Conservation (phyloP, 2,888 invertebrate genomes). For the Molanna angustata region DNA sequence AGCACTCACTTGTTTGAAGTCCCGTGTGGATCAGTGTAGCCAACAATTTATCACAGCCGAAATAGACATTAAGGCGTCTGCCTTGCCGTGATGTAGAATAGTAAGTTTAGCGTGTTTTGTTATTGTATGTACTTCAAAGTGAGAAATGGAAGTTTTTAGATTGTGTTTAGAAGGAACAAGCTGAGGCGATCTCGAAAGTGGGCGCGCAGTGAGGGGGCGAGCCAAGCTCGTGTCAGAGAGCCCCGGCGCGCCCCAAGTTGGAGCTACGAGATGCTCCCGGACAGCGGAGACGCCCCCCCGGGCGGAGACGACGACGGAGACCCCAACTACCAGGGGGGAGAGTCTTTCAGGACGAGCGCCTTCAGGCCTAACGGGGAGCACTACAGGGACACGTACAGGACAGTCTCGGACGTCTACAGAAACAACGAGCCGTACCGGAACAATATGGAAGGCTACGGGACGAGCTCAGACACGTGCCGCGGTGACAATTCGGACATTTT, state of each 20-base stretch:
- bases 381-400: constrained; percentile 19
- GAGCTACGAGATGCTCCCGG: constrained; percentile 47
- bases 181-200: constrained; percentile 27
- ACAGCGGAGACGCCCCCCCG: constrained; percentile 37
- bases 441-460: background rate
- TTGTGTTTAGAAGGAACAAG: constrained; percentile 12
- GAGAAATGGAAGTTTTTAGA: too few relatives aligned
- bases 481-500: background rate
- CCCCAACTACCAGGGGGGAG: constrained; percentile 34
- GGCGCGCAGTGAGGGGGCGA: constrained; percentile 42
- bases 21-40: too few relatives aligned
- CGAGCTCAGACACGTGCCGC: constrained; percentile 4
- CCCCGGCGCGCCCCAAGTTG: constrained; percentile 48
- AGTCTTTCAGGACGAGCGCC: constrained; percentile 35
- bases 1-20: too few relatives aligned
- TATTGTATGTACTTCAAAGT: too few relatives aligned
- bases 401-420: constrained; percentile 15
- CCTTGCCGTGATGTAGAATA: too few relatives aligned
- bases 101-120: too few relatives aligned
- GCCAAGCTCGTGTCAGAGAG: constrained; percentile 49
- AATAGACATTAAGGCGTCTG: too few relatives aligned
- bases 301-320: constrained; percentile 22
- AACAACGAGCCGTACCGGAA: background rate
- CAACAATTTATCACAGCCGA: too few relatives aligned
- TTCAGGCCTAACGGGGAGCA: constrained; percentile 22